Base-by-base conservation (phyloP, 2,797 vertebrate genomes). In the Hybognathus amarus region DNA sequence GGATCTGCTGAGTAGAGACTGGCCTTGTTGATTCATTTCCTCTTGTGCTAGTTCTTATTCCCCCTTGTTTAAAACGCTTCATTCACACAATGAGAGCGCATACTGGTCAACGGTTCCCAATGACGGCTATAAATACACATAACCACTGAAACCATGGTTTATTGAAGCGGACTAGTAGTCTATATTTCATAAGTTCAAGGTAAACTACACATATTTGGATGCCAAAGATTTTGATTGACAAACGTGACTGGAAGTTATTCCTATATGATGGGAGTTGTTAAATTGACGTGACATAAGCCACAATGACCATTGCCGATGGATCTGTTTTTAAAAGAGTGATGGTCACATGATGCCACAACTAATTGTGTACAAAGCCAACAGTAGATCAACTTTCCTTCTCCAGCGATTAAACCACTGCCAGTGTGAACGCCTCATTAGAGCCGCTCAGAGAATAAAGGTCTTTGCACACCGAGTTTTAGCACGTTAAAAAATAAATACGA, bases 1-100 rank as follows among this genome's bases (percentile, higher is more conserved):
- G 86, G 90, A 87, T 88, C 77, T 91, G 92, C 90, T 91, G 92
- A 92, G 92, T 89, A 90, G n/a, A 93, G 91, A 85, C 89, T 69
- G 84, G 83, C 90, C 87, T 88, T 86, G 87, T 82, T 91, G 85
- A 91, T 90, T 91, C 81, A 90, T 93, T 92, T 94, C 91, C 91
- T 88, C 82, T 91, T 85, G 85, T 88, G 90, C 63, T 85, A 88
- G 76, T 54, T 74, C 61, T 67, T 47, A 54, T 80, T 82, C 42
- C 20, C 71, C 50, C 27, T 36, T 30, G 11, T 47, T 11, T 79
- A 64, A 74, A 52, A 78, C 38, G 68, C n/a, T 15, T n/a, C 69
- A 42, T 70, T 40, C 38, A 45, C 33, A 67, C 18, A 61, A 75
- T 70, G n/a, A 66, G 61, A 27, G 59, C 17, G 54, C 56, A 27